These are phyloP conservation scores for Heteromyza rotundicornis DNA, from an alignment of 2,888 invertebrate species.

Conservation along the genomic window DNA sequence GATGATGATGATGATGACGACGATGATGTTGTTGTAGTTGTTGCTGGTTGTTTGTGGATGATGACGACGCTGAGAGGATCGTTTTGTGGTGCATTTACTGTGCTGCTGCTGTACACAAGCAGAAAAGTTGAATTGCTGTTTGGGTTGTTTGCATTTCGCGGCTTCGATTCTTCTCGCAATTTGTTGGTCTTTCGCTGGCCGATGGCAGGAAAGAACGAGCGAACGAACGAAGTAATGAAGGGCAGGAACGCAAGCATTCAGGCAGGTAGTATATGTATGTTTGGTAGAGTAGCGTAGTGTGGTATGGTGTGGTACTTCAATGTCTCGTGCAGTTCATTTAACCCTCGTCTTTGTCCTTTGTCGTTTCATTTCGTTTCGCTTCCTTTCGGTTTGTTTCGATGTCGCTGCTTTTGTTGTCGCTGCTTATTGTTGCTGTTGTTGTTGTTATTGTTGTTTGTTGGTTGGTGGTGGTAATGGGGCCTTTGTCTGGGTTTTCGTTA, in stretches of 20 bases:
- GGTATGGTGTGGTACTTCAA: background rate
- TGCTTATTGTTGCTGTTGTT: slow-evolving; percentile 19
- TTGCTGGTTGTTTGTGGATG: too few species aligned
- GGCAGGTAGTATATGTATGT: slow-evolving; percentile 4
- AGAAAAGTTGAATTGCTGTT: too few species aligned
- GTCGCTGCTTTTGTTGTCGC: too few species aligned
- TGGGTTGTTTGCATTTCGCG: slow-evolving; percentile 2
- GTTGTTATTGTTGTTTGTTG: slow-evolving; percentile 27
- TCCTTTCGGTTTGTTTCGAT: slow-evolving; percentile 38
- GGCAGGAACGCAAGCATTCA: too few species aligned
- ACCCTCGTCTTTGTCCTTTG: slow-evolving; percentile 3
- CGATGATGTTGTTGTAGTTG: too few species aligned
- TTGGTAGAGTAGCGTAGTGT: too few species aligned
- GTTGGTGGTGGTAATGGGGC: slow-evolving; percentile 15
- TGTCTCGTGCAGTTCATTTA: slow-evolving; percentile 1
- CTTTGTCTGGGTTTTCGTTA: slow-evolving; percentile 5
- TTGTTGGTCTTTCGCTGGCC: background rate
- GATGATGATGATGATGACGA: background rate
- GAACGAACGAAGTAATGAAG: background rate
- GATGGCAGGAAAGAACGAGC: background rate
- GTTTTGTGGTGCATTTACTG: background rate
- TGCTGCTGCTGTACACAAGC: too few species aligned
- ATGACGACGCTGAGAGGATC: too few species aligned
- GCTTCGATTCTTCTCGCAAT: background rate
- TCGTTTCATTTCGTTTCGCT: slow-evolving; percentile 28